These are phyloP conservation scores for Iphiclides podalirius DNA, from an alignment of 2,888 invertebrate genomes.

Conservation along the genomic window DNA sequence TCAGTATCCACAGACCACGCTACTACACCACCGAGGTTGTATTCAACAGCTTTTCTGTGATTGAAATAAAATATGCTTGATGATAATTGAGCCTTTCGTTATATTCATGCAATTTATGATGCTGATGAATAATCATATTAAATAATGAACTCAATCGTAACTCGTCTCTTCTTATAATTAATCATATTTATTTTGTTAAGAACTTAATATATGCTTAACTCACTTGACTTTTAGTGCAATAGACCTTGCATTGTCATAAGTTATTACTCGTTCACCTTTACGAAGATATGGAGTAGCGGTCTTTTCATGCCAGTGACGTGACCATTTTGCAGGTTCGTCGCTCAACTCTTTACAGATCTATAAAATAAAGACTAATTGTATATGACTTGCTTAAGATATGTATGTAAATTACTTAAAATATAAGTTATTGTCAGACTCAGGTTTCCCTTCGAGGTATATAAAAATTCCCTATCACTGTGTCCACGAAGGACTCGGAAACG, in stretches of 20 bases:
- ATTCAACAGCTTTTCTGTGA: conserved; percentile 78
- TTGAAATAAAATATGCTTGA: not conserved
- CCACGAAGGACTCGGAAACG: too few species aligned
- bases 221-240: conserved; percentile 85
- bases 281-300: conserved; percentile 80
- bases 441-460: too few species aligned
- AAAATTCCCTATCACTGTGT: too few species aligned
- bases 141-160: too few species aligned
- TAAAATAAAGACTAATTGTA: not conserved
- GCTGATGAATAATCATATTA: too few species aligned
- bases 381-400: too few species aligned
- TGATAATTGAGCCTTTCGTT: too few species aligned
- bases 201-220: conserved; percentile 29
- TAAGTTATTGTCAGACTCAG: too few species aligned
- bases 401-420: too few species aligned
- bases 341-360: conserved; percentile 81
- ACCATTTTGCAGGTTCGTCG: conserved; percentile 82
- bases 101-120: too few species aligned
- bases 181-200: too few species aligned
- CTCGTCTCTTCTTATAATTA: too few species aligned
- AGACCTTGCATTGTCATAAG: conserved; percentile 87
- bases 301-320: conserved; percentile 83
- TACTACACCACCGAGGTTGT: conserved; percentile 88
- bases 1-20: conserved; percentile 95
- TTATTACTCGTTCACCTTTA: conserved; percentile 82